phyloP scores from a whole-genome alignment of 2,888 invertebrate species.

The Aelia acuminata region DNA sequence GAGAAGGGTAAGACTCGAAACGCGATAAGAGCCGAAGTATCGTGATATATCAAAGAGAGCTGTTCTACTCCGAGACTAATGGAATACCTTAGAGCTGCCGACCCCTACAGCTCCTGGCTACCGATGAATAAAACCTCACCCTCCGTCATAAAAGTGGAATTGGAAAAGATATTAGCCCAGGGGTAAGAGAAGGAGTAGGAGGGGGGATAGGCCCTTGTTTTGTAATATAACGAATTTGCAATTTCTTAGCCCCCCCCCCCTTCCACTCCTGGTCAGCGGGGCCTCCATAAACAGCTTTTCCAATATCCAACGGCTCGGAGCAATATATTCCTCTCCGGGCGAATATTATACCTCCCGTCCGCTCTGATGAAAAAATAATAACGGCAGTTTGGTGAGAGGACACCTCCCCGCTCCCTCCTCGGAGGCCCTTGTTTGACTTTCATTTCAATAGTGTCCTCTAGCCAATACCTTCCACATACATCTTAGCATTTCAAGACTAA shows the following conservation, averaged over 20 bases:
- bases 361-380: conserved; percentile 65
- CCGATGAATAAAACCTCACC: conserved; percentile 60
- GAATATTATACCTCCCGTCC: conserved; percentile 44
- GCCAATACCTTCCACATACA: conserved; percentile 20
- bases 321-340: conserved; percentile 54
- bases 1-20: background rate
- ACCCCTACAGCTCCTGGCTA: background rate
- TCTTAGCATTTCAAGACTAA: background rate
- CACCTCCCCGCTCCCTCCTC: conserved; percentile 58
- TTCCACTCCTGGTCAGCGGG: conserved; percentile 31
- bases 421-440: conserved; percentile 57
- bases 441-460: conserved; percentile 58
- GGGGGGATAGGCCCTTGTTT: conserved; percentile 57
- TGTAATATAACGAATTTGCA: conserved; percentile 61
- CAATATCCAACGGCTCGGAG: conserved; percentile 52
- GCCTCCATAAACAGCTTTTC: conserved; percentile 59
- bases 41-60: conserved; percentile 34
- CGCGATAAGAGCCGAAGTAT: conserved; percentile 4
- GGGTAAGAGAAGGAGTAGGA: conserved; percentile 35
- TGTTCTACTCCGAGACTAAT: conserved; percentile 26
- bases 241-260: conserved; percentile 54
- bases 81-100: conserved; percentile 58
- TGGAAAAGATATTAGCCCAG: conserved; percentile 59
- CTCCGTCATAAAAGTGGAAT: conserved; percentile 60
- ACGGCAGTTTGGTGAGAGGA: conserved; percentile 64